Conservation (phyloP, 2,113 vertebrate species). For the Sula dactylatra region DNA sequence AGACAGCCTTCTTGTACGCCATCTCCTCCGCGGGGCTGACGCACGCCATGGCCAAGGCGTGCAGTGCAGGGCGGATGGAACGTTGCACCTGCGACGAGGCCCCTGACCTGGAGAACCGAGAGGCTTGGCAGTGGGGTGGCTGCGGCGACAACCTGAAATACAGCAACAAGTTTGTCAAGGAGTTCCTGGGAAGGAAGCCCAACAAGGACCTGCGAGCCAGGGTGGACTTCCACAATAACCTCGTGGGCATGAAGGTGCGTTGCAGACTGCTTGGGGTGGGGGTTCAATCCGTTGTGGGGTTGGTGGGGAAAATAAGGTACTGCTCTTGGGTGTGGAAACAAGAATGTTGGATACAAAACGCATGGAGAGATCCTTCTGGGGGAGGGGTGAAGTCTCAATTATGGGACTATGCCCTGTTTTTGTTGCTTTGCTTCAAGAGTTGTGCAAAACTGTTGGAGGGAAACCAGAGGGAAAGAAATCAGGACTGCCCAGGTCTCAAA, state of each 20-base stretch:
- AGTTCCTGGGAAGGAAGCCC: slow-evolving; percentile 94
- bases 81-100: slow-evolving; percentile 98
- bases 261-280: accelerated
- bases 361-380: background rate
- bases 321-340: accelerated
- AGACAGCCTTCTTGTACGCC: slow-evolving; percentile 94
- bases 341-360: background rate
- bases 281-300: accelerated
- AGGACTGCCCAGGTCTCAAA: background rate
- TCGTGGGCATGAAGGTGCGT: slow-evolving; percentile 95
- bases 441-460: accelerated
- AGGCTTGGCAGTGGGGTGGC: slow-evolving; percentile 99
- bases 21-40: slow-evolving; percentile 95
- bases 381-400: background rate
- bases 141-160: slow-evolving; percentile 98
- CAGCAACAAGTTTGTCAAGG: slow-evolving; percentile 98
- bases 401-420: background rate
- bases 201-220: slow-evolving; percentile 94
- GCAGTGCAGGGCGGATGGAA: slow-evolving; percentile 95
- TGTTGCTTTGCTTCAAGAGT: background rate
- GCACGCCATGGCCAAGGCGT: slow-evolving; percentile 93
- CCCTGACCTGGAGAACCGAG: slow-evolving; percentile 93
- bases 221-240: slow-evolving; percentile 97
- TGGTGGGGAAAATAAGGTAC: background rate
- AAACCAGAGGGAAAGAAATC: background rate